Evolutionary conservation across 2,797 vertebrate genomes (phyloP).

Genomic region (Macropus fuliginosus): DNA sequence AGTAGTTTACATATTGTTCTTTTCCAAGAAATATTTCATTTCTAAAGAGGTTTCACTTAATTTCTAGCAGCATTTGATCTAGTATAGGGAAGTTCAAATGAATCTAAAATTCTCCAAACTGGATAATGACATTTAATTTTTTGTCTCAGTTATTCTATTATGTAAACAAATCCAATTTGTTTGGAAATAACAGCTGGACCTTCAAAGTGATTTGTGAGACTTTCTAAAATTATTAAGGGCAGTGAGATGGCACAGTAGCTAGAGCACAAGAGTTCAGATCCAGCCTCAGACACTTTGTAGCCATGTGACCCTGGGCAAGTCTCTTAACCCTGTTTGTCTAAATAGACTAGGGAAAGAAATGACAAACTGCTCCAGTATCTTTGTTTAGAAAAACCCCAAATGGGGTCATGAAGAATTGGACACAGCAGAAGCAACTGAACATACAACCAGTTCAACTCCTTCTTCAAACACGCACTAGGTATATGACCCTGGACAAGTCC

Average conservation of each 20-base stretch:
- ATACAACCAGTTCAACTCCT: background rate
- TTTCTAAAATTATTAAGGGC: background rate
- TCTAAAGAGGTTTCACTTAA: conserved; percentile 44
- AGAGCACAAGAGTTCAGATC: background rate
- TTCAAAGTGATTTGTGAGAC: background rate
- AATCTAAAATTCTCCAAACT: conserved; percentile 7
- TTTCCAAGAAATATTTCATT: conserved; percentile 47
- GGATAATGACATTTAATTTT: background rate
- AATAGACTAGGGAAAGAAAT: background rate
- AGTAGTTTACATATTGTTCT: conserved; percentile 48
- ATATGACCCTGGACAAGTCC: background rate
- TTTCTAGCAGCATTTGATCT: conserved; percentile 33
- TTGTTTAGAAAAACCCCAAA: background rate
- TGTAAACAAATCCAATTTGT: background rate
- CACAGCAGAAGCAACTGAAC: background rate
- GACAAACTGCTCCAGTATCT: background rate
- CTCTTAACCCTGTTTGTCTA: background rate
- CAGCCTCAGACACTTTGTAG: background rate
- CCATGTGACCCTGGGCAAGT: background rate
- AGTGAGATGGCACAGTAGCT: background rate
- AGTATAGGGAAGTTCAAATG: background rate
- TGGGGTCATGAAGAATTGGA: background rate
- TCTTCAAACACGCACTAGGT: background rate
- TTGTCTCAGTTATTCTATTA: background rate
- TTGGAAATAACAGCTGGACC: background rate